phyloP scores from a whole-genome alignment of 2,888 invertebrate species.

The Lordiphosa fenestrarum region DNA sequence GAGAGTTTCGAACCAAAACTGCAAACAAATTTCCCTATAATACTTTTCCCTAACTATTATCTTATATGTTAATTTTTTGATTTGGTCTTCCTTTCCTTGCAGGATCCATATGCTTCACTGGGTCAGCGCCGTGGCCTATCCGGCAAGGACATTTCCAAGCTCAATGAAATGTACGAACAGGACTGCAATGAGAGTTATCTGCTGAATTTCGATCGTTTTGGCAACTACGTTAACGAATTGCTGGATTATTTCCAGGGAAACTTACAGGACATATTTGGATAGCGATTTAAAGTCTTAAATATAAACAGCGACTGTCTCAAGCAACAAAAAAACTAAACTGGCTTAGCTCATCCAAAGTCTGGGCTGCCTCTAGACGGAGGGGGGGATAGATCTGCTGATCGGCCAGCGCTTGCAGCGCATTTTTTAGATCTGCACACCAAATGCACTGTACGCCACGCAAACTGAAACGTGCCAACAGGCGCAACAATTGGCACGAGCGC shows the following conservation, averaged over 20 bases:
- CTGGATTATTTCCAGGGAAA: constrained; percentile 66
- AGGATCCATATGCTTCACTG: constrained; percentile 81
- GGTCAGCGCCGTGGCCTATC: constrained; percentile 83
- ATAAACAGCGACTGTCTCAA: constrained; percentile 18
- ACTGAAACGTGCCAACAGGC: constrained; percentile 86
- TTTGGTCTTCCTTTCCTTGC: not conserved
- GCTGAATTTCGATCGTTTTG: constrained; percentile 62
- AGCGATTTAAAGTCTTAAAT: constrained; percentile 11
- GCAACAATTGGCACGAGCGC: constrained; percentile 87
- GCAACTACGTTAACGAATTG: constrained; percentile 64
- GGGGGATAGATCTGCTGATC: constrained; percentile 67
- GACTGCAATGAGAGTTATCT: constrained; percentile 68
- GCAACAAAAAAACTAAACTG: constrained; percentile 76
- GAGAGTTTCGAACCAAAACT: no score
- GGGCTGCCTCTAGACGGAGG: constrained; percentile 75
- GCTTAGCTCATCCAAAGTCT: constrained; percentile 77
- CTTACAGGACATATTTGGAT: constrained; percentile 55
- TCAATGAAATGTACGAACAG: constrained; percentile 82
- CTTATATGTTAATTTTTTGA: no score
- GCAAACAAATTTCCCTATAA: no score
- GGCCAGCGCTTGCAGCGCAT: constrained; percentile 72
- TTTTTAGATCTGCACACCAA: constrained; percentile 74
- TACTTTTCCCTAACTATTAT: no score
- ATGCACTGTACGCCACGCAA: constrained; percentile 83
- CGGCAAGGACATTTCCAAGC: constrained; percentile 81